Conservation (phyloP, 1,140 invertebrate genomes). For the Aphaenogaster rudis region DNA sequence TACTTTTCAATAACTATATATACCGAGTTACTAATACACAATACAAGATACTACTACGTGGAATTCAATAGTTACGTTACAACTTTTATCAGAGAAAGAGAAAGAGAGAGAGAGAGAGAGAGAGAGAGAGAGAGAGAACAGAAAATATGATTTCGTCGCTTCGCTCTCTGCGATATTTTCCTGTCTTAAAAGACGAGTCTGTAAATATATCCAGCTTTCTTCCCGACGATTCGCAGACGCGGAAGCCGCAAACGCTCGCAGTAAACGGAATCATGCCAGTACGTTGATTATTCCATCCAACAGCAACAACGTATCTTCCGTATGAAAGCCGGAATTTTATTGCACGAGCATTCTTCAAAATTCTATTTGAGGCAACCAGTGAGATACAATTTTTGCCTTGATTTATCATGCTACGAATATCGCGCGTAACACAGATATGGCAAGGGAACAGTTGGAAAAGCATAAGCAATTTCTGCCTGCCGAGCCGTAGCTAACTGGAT, state of each 20-base stretch:
- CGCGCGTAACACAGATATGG: constrained; percentile 1
- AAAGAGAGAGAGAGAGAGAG: not conserved
- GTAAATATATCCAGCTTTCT: constrained; percentile 45
- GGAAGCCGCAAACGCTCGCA: constrained; percentile 30
- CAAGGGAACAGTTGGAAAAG: constrained; percentile 25
- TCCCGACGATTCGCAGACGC: constrained; percentile 21
- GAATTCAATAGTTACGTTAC: constrained; percentile 12
- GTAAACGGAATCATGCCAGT: constrained; percentile 50
- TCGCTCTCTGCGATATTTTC: not conserved
- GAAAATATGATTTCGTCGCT: constrained; percentile 34
- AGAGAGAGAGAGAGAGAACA: not conserved
- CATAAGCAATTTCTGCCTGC: constrained; percentile 40
- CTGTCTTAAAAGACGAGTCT: constrained; percentile 40
- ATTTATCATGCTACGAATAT: constrained; percentile 46
- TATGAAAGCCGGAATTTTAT: constrained; percentile 50
- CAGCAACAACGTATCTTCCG: constrained; percentile 44
- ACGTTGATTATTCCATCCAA: constrained; percentile 53
- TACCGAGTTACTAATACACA: not conserved
- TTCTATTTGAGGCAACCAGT: constrained; percentile 49
- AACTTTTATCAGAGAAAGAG: not conserved
- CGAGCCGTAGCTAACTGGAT: constrained; percentile 1
- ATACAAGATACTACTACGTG: not conserved
- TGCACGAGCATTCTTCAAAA: constrained; percentile 48
- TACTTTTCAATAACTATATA: not conserved
- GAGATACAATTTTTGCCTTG: constrained; percentile 53